Evolutionary conservation across 2,797 vertebrate species (phyloP).

Genomic region (Neosalanx taihuensis): DNA sequence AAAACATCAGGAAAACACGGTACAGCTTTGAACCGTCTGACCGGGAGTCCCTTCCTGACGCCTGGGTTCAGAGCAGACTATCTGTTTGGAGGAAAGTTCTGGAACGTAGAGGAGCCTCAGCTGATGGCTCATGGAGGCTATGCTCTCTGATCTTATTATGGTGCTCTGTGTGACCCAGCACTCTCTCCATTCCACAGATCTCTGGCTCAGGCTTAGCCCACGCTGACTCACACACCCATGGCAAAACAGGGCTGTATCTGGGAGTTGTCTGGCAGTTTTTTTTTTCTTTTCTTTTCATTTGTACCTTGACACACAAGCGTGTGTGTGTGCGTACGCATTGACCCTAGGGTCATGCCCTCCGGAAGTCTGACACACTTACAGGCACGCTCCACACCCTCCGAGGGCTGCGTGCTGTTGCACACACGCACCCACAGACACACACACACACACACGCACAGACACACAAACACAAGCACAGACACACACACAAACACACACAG

Average conservation of each 20-base stretch:
- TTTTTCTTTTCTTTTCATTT: background rate
- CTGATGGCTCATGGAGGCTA: constrained; percentile 63
- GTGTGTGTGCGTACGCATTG: background rate
- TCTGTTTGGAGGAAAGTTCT: constrained; percentile 44
- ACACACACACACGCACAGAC: background rate
- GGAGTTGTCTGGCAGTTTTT: constrained; percentile 48
- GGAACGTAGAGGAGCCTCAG: constrained; percentile 57
- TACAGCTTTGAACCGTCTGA: background rate
- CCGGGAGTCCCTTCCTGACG: constrained; percentile 26
- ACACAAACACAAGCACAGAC: background rate
- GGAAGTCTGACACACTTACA: constrained; percentile 45
- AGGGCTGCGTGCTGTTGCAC: constrained; percentile 28
- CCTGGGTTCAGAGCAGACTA: constrained; percentile 10
- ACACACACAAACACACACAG: background rate
- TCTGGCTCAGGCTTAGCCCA: constrained; percentile 6
- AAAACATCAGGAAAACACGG: background rate
- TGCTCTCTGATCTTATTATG: constrained; percentile 56
- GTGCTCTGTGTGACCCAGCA: constrained; percentile 44
- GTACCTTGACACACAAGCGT: background rate
- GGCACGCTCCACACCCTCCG: constrained; percentile 39
- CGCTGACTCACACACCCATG: constrained; percentile 18
- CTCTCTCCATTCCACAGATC: constrained; percentile 17
- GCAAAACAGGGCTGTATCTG: constrained; percentile 38
- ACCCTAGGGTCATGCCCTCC: background rate
- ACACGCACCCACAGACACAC: constrained; percentile 12